phyloP scores from a whole-genome alignment of 2,797 vertebrate species.

The Pyrocephalus nanus region DNA sequence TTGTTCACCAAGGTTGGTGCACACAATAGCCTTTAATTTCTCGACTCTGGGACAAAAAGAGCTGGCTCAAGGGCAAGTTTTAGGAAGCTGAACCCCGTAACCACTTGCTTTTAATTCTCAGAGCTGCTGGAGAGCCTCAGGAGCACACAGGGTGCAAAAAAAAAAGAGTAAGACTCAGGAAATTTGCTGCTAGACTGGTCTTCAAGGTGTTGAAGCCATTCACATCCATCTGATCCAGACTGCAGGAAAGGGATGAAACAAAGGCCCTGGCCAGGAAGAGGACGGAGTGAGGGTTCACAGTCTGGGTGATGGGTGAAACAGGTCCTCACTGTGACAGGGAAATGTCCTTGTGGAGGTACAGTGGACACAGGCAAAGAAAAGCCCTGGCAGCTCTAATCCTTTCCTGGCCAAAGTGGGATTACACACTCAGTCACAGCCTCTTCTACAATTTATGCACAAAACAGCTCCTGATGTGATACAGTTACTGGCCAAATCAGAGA shows the following conservation, averaged over 20 bases:
- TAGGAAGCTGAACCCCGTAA: neutral
- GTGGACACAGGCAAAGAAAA: neutral
- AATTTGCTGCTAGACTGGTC: neutral
- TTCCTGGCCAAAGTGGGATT: neutral
- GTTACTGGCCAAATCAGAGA: neutral
- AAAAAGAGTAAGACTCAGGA: neutral
- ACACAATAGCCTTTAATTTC: neutral
- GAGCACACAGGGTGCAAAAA: neutral
- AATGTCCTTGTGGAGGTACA: neutral
- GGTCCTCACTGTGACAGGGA: neutral
- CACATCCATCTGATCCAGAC: neutral
- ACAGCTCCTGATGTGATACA: fast-evolving
- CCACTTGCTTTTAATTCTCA: neutral
- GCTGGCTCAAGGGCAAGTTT: neutral
- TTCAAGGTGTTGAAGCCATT: neutral
- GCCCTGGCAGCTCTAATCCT: neutral
- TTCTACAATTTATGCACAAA: neutral
- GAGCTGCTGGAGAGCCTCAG: neutral
- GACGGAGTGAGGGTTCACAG: neutral
- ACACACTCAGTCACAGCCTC: neutral
- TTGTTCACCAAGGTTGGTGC: neutral
- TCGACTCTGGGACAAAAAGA: neutral
- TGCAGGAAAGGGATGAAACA: neutral
- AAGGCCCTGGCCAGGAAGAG: neutral
- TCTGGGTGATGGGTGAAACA: neutral